Evolutionary conservation across 2,113 vertebrate species (phyloP), one percentile per base, ranked within the genome.

Genomic region (Penelope pileata): DNA sequence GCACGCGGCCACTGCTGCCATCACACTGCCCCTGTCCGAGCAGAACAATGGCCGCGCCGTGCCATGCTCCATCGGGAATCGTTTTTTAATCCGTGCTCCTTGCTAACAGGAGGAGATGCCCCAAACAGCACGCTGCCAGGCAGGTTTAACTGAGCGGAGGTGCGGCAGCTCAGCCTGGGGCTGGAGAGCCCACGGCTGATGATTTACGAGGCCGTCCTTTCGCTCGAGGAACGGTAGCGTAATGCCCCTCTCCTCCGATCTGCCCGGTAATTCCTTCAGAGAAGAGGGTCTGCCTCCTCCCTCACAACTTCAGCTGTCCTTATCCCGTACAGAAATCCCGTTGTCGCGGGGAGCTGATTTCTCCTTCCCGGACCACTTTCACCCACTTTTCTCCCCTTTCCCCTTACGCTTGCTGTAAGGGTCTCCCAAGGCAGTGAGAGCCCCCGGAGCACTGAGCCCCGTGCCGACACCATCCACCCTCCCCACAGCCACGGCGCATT

Each of bases 121-220:
- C 88, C 86, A 94, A 98, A 95, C 96, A 94, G 94, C 4, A 16
- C 69, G 93, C 86, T 92, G 89, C 97, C 95, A 97, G 93, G 95
- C 91, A 79, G 91, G 94, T 92, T 96, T 97, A 93, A 98, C 97
- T 97, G 96, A 96, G 96, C 96, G 95, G 27, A 82, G 86, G 93
- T 96, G 90, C 86, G 94, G 96, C 92, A 91, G 93, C 66, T 95
- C 96, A 96, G 95, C 75, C 92, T 90, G 47, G 76, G 96, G 96
- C 56, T 92, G 88, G 93, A 97, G 96, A 97, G 96, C 95, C 96
- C 53, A 92, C 94, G 91, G 95, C 90, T 97, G 95, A 96, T 97
- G 96, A 97, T 98, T 97, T 97, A 97, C 95, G 97, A 97, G 97
- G 94, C 93, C 97, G 96, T 91, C 96, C 69, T n/a, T n/a, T n/a